Evolutionary conservation across 2,797 vertebrate species (phyloP).

Genomic region (Pipistrellus pipistrellus): DNA sequence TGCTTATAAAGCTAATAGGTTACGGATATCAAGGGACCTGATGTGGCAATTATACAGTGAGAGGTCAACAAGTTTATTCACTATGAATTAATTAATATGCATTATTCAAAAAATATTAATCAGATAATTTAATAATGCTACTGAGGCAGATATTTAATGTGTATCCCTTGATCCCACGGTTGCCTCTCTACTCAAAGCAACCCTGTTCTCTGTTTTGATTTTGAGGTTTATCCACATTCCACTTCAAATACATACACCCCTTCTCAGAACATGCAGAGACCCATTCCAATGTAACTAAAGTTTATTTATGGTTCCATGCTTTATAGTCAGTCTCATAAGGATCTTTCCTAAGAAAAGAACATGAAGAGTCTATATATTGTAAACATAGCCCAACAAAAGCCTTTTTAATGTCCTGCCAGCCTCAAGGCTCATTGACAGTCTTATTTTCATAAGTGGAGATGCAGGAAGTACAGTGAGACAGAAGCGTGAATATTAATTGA

Average conservation of each 20-base stretch:
- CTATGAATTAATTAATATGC: conserved; percentile 70
- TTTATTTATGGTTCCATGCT: conserved; percentile 60
- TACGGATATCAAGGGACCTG: conserved; percentile 70
- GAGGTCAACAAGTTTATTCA: conserved; percentile 67
- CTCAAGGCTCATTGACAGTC: conserved; percentile 54
- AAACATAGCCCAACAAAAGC: conserved; percentile 54
- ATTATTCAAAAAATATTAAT: conserved; percentile 77
- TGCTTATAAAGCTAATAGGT: conserved; percentile 73
- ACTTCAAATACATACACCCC: background rate
- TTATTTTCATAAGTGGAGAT: conserved; percentile 76
- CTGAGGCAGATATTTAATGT: conserved; percentile 21
- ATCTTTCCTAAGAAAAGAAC: conserved; percentile 58
- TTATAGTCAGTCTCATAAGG: conserved; percentile 50
- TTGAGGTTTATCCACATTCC: background rate
- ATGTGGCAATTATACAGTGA: conserved; percentile 66
- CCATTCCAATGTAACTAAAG: background rate
- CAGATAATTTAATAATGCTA: conserved; percentile 72
- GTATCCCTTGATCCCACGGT: background rate
- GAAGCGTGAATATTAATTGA: conserved; percentile 83
- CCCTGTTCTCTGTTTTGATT: conserved; percentile 14
- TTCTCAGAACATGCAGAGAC: background rate
- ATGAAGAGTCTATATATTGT: conserved; percentile 46
- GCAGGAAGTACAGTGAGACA: conserved; percentile 75
- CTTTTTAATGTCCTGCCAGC: conserved; percentile 73
- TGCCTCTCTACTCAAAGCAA: background rate